A percentile compares a stretch with the other conserved stretches of the same genome.
Conservation (phyloP, 2,797 vertebrate genomes). For the Yasuhikotakia modesta region DNA sequence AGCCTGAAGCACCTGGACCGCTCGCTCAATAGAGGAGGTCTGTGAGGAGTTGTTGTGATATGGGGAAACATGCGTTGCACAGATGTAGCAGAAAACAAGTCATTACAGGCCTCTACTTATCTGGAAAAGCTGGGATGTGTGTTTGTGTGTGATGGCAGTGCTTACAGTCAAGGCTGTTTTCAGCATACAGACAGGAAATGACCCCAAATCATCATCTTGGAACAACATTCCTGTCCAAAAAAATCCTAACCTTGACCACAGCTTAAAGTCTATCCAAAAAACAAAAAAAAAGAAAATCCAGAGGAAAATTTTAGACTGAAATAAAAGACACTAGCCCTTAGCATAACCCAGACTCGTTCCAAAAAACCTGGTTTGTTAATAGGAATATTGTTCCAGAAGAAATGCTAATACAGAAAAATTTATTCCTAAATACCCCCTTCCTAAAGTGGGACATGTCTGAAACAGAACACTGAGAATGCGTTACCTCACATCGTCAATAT, state of each 20-base stretch:
- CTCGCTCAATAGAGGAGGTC: conserved; percentile 32
- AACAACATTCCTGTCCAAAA: too few relatives aligned
- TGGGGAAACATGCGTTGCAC: conserved; percentile 39
- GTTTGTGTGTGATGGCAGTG: not conserved
- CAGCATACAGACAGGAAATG: not conserved
- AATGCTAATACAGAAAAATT: too few relatives aligned
- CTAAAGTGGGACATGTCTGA: not conserved
- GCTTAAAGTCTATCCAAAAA: too few relatives aligned
- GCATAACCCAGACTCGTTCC: not conserved
- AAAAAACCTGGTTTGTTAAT: not conserved
- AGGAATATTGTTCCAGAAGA: too few relatives aligned
- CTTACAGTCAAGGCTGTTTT: not conserved
- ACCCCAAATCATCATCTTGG: too few relatives aligned
- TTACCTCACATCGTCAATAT: conserved; percentile 35
- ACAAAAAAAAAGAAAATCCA: too few relatives aligned
- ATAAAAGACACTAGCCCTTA: not conserved
- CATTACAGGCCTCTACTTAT: conserved; percentile 42
- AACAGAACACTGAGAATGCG: conserved; percentile 6
- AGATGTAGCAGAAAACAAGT: conserved; percentile 41
- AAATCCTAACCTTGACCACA: too few relatives aligned
- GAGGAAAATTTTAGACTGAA: too few relatives aligned
- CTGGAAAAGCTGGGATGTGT: not conserved
- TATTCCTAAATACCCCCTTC: too few relatives aligned
- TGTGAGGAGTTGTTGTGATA: conserved; percentile 44
- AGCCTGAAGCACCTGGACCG: conserved; percentile 39